Conservation (phyloP, 2,888 invertebrate species). For the Horisme vitalbata region DNA sequence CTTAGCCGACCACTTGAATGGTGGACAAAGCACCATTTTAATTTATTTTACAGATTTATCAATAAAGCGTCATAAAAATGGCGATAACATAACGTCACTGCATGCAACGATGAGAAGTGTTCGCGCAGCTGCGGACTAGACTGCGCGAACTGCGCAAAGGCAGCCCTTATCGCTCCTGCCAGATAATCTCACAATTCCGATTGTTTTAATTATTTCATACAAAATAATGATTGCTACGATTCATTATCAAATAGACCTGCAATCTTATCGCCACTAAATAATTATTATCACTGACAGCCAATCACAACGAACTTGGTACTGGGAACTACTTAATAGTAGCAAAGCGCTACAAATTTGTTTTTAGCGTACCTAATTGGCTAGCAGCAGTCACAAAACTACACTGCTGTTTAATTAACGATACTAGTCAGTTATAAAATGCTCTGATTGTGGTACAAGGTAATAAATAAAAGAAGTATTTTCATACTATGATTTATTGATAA, state of each 20-base stretch:
- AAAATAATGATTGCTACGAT: slow-evolving; percentile 66
- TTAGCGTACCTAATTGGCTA: slow-evolving; percentile 19
- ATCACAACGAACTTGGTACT: slow-evolving; percentile 44
- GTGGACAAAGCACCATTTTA: slow-evolving; percentile 74
- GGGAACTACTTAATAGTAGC: slow-evolving; percentile 10
- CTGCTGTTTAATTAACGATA: not conserved
- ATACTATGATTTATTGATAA: slow-evolving; percentile 83
- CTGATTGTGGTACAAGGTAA: not conserved
- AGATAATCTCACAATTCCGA: slow-evolving; percentile 75
- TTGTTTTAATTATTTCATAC: slow-evolving; percentile 80
- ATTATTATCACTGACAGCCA: slow-evolving; percentile 61
- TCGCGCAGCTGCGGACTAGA: slow-evolving; percentile 56
- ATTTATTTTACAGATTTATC: slow-evolving; percentile 25
- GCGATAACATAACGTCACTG: slow-evolving; percentile 20
- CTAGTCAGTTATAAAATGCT: too few species aligned
- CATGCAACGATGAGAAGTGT: slow-evolving; percentile 59
- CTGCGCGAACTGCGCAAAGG: slow-evolving; percentile 59
- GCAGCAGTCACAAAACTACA: not conserved
- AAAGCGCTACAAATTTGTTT: slow-evolving; percentile 21
- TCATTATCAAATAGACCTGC: slow-evolving; percentile 72
- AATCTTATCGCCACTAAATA: slow-evolving; percentile 73
- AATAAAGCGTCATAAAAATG: slow-evolving; percentile 27
- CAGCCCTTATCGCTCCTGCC: slow-evolving; percentile 65
- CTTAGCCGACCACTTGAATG: slow-evolving; percentile 67
- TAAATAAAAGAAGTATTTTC: slow-evolving; percentile 52